Base-by-base conservation (phyloP, 2,888 invertebrate species). In the Nephrotoma guestfalica region DNA sequence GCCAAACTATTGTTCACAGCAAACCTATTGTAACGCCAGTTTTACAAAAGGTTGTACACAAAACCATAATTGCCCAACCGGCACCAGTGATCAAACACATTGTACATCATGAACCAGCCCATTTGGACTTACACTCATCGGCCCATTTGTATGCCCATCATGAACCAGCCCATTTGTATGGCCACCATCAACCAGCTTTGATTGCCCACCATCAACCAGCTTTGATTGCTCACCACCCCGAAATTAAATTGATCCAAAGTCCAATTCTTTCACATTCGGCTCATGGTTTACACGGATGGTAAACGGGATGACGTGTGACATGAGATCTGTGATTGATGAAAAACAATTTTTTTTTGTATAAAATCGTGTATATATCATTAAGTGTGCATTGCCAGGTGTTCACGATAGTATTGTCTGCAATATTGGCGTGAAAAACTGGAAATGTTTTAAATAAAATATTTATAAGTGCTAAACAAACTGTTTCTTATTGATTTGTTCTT, bases 1-100 rank as follows among this genome's bases (percentile, higher is more conserved):
- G 93, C 86, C 92, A 93, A 42, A 89, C 93, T 0, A 93, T 93
- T 87, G 90, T 92, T n/a, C 93, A 92, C 88, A 91, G 92, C 41
- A 90, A 91, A 0, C 92, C 92, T 0, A 87, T 89, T 57, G 87
- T 89, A 6, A 88, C 88, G 9, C 88, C 89, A 0, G 86, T 89
- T 83, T 89, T 91, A 2, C 71, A 71, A 71, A 6, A 71, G 0
- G 57, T 83, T 47, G 83, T 86, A 43, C 85, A 86, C 83, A 30
- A 42, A 86, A 88, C 88, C 84, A 87, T 88, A 57, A 87, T 88
- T 43, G 87, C 87, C 57, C 86, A 87, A 42, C 87, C 87, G n/a
- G 86, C 87, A 83, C 87, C 88, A 40, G 51, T 88, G 6, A 86
- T 88, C 15, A 88, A 88, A 71, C 71, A 71, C 30, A 30, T 30